Evolutionary conservation across 2,797 vertebrate species (phyloP).

Genomic region (Podarcis lilfordi): DNA sequence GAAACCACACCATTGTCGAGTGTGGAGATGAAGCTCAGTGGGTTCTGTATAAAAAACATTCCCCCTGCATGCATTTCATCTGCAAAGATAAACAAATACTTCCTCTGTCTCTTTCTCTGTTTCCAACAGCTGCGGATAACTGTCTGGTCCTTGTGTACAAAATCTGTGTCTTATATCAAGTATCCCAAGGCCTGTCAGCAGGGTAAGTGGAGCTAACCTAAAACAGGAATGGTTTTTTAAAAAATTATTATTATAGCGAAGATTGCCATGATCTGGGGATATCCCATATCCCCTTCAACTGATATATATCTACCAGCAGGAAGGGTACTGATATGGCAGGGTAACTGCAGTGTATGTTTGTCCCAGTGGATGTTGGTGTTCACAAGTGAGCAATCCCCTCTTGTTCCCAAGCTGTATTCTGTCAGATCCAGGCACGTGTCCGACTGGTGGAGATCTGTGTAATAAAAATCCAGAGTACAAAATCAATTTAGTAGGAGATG

Average conservation of each 20-base stretch:
- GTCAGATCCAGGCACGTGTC: background rate
- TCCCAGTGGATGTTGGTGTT: rapidly evolving
- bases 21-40: background rate
- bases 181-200: slow-evolving; percentile 96
- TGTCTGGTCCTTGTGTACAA: slow-evolving; percentile 97
- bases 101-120: slow-evolving; percentile 26
- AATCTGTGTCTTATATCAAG: slow-evolving; percentile 98
- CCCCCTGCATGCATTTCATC: background rate
- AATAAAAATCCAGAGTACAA: background rate
- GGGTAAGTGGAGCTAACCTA: slow-evolving; percentile 80
- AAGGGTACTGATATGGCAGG: rapidly evolving
- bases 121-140: slow-evolving; percentile 91
- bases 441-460: background rate
- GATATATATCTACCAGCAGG: rapidly evolving
- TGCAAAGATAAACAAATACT: background rate
- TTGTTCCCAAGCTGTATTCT: rapidly evolving
- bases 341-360: rapidly evolving
- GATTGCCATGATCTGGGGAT: rapidly evolving
- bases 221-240: rapidly evolving
- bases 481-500: too few relatives aligned
- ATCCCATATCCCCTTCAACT: background rate
- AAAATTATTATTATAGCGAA: rapidly evolving
- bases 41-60: background rate
- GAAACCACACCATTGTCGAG: background rate
- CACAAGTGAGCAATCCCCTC: background rate